These are phyloP conservation scores for Myotis findleyi DNA, from an alignment of 2,797 vertebrate genomes.

Conservation along the genomic window DNA sequence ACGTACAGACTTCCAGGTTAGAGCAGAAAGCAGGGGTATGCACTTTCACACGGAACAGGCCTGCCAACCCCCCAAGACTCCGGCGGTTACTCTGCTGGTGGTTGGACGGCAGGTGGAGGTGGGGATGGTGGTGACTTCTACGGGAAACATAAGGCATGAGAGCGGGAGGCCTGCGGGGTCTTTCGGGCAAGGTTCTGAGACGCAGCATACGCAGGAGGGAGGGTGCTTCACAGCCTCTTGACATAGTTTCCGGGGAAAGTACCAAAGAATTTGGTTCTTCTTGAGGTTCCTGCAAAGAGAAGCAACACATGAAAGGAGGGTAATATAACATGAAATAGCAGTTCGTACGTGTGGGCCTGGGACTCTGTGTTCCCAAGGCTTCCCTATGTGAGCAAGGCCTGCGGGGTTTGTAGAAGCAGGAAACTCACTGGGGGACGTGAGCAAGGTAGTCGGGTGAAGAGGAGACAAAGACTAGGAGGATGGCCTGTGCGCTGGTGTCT, in stretches of 20 bases:
- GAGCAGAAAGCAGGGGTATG: slow-evolving; percentile 48
- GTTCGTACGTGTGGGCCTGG: slow-evolving; percentile 2
- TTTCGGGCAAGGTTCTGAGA: slow-evolving; percentile 86
- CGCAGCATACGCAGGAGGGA: slow-evolving; percentile 86
- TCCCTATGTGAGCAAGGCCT: slow-evolving; percentile 11
- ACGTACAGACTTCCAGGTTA: slow-evolving; percentile 44
- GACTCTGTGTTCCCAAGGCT: not conserved
- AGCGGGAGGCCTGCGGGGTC: slow-evolving; percentile 83
- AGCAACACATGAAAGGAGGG: slow-evolving; percentile 84
- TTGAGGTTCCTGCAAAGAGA: slow-evolving; percentile 95
- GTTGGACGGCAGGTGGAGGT: slow-evolving; percentile 81
- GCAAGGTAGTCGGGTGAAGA: too few relatives aligned
- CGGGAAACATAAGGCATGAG: slow-evolving; percentile 83
- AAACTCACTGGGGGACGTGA: not conserved
- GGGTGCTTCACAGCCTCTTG: slow-evolving; percentile 93
- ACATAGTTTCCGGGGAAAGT: slow-evolving; percentile 99
- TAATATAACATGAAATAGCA: slow-evolving; percentile 47
- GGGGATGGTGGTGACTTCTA: slow-evolving; percentile 78
- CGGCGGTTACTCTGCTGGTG: slow-evolving; percentile 82
- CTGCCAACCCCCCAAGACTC: slow-evolving; percentile 66
- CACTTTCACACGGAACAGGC: slow-evolving; percentile 44
- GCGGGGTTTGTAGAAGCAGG: not conserved
- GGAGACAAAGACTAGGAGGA: too few relatives aligned
- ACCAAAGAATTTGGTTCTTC: slow-evolving; percentile 98
- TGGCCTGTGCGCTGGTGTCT: not conserved